Conservation (phyloP, 1,140 invertebrate species). For the Scaptodrosophila lebanonensis region DNA sequence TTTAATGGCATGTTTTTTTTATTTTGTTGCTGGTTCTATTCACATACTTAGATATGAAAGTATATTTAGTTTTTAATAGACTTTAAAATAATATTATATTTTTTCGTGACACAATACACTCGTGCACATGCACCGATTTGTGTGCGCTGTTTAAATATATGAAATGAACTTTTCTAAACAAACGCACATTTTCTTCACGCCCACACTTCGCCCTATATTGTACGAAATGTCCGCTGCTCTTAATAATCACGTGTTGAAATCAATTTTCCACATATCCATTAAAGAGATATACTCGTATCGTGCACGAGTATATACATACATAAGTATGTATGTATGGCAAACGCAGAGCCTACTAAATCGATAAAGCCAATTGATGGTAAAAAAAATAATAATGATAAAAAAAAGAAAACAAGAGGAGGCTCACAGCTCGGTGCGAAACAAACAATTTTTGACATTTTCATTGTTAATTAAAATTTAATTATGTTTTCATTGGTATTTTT, state of each 20-base stretch:
- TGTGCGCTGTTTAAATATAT: too few relatives aligned
- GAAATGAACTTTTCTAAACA: too few relatives aligned
- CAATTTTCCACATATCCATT: constrained; percentile 7
- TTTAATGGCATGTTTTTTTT: too few relatives aligned
- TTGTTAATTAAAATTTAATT: constrained; percentile 75
- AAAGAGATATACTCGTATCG: constrained; percentile 2
- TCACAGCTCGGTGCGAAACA: constrained; percentile 21
- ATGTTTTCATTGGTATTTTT: constrained; percentile 49
- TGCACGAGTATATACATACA: background rate
- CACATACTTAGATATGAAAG: too few relatives aligned
- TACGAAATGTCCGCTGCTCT: too few relatives aligned
- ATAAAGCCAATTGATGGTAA: constrained; percentile 18
- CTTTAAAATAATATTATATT: too few relatives aligned
- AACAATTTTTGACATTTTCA: constrained; percentile 63
- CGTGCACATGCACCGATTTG: too few relatives aligned
- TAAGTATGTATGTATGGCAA: background rate
- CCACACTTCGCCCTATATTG: too few relatives aligned
- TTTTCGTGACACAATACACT: too few relatives aligned
- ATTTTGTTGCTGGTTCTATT: too few relatives aligned
- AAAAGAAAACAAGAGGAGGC: background rate
- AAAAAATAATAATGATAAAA: constrained; percentile 41
- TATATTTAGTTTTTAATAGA: too few relatives aligned
- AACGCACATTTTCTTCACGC: too few relatives aligned
- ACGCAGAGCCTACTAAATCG: constrained; percentile 26
- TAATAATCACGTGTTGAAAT: constrained; percentile 42